These are phyloP conservation scores for Xestobium rufovillosum DNA, from an alignment of 2,888 invertebrate species.

Conservation along the genomic window DNA sequence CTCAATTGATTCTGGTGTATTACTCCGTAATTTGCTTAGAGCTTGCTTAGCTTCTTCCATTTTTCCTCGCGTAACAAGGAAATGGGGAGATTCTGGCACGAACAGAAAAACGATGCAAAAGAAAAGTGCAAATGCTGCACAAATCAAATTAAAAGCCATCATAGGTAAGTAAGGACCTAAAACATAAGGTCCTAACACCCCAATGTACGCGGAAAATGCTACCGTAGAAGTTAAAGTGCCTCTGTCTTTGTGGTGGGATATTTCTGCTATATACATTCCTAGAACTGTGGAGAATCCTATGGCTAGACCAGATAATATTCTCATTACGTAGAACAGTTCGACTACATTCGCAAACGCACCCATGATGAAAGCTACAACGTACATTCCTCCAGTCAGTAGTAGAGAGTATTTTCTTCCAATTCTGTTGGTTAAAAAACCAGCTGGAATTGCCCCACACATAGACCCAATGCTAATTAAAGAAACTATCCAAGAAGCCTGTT, in stretches of 20 bases:
- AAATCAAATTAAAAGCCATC: slow-evolving; percentile 24
- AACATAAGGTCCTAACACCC: slow-evolving; percentile 49
- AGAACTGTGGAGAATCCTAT: slow-evolving; percentile 62
- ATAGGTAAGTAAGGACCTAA: slow-evolving; percentile 26
- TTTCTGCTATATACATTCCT: slow-evolving; percentile 82
- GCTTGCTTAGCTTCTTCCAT: slow-evolving; percentile 12
- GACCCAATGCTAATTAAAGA: slow-evolving; percentile 45
- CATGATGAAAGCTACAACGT: slow-evolving; percentile 54
- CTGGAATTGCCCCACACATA: slow-evolving; percentile 57
- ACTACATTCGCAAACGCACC: slow-evolving; percentile 24
- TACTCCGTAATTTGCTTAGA: slow-evolving; percentile 7
- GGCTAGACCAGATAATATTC: slow-evolving; percentile 55
- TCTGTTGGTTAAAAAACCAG: slow-evolving; percentile 55
- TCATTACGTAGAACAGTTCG: slow-evolving; percentile 45
- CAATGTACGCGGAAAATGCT: slow-evolving; percentile 60
- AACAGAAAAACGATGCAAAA: slow-evolving; percentile 18
- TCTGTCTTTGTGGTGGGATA: slow-evolving; percentile 68
- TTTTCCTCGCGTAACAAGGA: slow-evolving; percentile 11
- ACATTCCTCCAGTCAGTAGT: slow-evolving; percentile 54
- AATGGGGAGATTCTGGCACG: slow-evolving; percentile 26
- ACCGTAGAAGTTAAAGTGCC: slow-evolving; percentile 65
- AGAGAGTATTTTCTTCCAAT: slow-evolving; percentile 64
- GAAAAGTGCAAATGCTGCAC: slow-evolving; percentile 19
- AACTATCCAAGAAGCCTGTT: slow-evolving; percentile 47
- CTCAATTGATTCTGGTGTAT: slow-evolving; percentile 8